Evolutionary conservation across 2,797 vertebrate genomes (phyloP).

Genomic region (Xerus rutilus): DNA sequence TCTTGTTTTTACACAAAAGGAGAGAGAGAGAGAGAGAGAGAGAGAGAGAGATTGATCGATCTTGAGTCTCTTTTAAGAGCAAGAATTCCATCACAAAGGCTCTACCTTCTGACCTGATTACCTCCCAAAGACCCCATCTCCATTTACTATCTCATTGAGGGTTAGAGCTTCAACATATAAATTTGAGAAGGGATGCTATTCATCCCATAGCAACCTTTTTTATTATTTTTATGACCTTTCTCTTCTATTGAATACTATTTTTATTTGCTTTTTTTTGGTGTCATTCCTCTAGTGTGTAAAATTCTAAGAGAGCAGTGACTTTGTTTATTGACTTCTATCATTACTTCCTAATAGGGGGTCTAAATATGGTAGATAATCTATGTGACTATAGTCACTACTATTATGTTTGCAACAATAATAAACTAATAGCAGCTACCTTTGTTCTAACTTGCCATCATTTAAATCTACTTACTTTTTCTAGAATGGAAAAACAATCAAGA

Average conservation of each 20-base stretch:
- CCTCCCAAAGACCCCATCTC: neutral
- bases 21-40: too few species aligned
- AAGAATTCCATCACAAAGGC: neutral
- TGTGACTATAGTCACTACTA: neutral
- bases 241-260: neutral
- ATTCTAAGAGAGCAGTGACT: neutral
- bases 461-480: conserved; percentile 2
- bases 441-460: conserved; percentile 45
- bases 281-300: neutral
- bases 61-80: neutral
- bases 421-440: neutral
- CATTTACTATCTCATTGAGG: neutral
- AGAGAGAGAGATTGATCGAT: neutral
- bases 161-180: neutral
- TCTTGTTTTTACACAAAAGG: neutral
- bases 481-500: neutral
- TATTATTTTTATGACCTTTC: neutral
- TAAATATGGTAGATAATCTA: neutral
- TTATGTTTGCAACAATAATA: conserved; percentile 19
- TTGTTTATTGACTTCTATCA: neutral
- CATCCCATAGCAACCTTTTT: neutral
- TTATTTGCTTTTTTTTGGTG: neutral
- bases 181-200: neutral
- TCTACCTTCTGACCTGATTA: neutral
- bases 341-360: neutral